phyloP scores from a whole-genome alignment of 2,113 vertebrate species.

The Synchiropus splendidus region DNA sequence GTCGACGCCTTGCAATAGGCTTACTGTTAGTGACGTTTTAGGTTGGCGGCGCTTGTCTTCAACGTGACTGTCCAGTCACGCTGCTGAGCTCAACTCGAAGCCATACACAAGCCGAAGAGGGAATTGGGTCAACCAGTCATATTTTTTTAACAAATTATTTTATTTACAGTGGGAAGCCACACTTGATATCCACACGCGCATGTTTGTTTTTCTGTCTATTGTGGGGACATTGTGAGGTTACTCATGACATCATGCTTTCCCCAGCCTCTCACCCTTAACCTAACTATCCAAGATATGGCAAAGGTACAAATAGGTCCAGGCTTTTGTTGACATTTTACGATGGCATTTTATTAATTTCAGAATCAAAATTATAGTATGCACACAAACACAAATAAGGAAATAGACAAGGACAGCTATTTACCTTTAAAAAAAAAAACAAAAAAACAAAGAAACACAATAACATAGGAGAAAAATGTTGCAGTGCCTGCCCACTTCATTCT shows the following conservation, averaged over 20 bases:
- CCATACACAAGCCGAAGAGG: too few species aligned
- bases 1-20: slow-evolving; percentile 36
- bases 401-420: slow-evolving; percentile 52
- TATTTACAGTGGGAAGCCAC: too few species aligned
- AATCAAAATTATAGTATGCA: slow-evolving; percentile 69
- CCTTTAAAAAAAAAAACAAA: slow-evolving; percentile 31
- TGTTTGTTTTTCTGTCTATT: too few species aligned
- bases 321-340: slow-evolving; percentile 46
- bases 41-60: slow-evolving; percentile 41
- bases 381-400: slow-evolving; percentile 68
- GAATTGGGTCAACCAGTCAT: too few species aligned
- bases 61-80: slow-evolving; percentile 35
- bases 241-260: too few species aligned
- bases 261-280: too few species aligned
- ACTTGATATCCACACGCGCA: too few species aligned
- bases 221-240: too few species aligned
- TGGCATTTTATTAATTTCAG: slow-evolving; percentile 64
- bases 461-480: slow-evolving; percentile 29
- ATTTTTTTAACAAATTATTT: too few species aligned
- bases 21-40: not conserved
- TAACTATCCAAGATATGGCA: too few species aligned
- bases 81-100: slow-evolving; percentile 13
- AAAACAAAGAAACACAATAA: too few species aligned
- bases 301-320: slow-evolving; percentile 10
- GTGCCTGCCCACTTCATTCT: slow-evolving; percentile 38